phyloP scores from a whole-genome alignment of 2,797 vertebrate species.

The Lithobates pipiens region DNA sequence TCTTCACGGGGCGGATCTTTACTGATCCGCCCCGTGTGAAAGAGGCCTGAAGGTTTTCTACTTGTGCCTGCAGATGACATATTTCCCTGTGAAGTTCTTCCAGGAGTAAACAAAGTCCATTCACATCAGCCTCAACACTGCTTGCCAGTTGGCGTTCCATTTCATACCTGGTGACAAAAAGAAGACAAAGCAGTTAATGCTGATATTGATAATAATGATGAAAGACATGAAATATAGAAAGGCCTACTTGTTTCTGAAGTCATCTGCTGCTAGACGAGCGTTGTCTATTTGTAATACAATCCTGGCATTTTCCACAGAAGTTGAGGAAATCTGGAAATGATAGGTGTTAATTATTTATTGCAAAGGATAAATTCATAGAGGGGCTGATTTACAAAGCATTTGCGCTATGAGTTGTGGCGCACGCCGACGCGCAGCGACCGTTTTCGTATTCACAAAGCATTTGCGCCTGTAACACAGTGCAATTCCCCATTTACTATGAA shows the following conservation, averaged over 20 bases:
- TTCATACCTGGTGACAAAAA: constrained; percentile 62
- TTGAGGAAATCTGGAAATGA: background rate
- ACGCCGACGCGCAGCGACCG: too few species aligned
- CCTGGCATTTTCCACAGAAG: constrained; percentile 36
- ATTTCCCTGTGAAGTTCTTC: constrained; percentile 68
- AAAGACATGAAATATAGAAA: too few species aligned
- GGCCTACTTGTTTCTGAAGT: constrained; percentile 83
- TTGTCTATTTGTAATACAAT: constrained; percentile 76
- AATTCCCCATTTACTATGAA: too few species aligned
- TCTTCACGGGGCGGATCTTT: too few species aligned
- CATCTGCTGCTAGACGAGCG: constrained; percentile 77
- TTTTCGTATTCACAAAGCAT: too few species aligned
- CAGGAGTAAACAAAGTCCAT: constrained; percentile 65
- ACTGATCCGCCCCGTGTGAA: too few species aligned
- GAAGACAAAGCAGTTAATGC: background rate
- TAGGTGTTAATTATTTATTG: too few species aligned
- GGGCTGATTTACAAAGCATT: too few species aligned
- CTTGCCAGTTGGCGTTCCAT: constrained; percentile 65
- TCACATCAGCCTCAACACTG: constrained; percentile 66
- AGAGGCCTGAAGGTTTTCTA: constrained; percentile 69
- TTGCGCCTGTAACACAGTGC: too few species aligned
- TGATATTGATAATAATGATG: background rate
- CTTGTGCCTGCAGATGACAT: constrained; percentile 67
- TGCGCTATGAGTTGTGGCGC: too few species aligned
- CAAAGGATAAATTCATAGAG: too few species aligned